Percentiles rank a stretch among this genome's conserved stretches.
Evolutionary conservation across 2,888 invertebrate genomes (phyloP).

Genomic region (Ditylenchus weischeri): DNA sequence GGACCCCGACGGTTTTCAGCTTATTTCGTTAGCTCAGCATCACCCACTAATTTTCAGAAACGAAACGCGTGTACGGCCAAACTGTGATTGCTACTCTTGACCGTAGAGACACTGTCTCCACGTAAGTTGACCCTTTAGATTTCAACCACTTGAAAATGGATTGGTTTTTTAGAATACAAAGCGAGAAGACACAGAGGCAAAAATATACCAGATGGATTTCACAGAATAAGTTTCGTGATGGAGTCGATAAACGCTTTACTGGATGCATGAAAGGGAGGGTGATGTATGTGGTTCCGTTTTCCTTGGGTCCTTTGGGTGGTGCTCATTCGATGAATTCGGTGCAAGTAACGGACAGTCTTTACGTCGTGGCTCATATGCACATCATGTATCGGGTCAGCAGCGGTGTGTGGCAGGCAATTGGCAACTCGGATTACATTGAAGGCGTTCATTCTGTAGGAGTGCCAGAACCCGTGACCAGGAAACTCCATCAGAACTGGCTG

Average conservation of each 20-base stretch:
- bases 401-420: slow-evolving; percentile 60
- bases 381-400: slow-evolving; percentile 90
- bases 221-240: slow-evolving; percentile 75
- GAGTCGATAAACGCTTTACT: slow-evolving; percentile 73
- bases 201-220: slow-evolving; percentile 72
- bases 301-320: slow-evolving; percentile 94
- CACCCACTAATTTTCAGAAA: slow-evolving; percentile 1
- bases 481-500: slow-evolving; percentile 70
- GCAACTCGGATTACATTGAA: slow-evolving; percentile 69
- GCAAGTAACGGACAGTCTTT: slow-evolving; percentile 81
- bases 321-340: slow-evolving; percentile 90
- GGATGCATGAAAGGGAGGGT: slow-evolving; percentile 71
- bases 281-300: slow-evolving; percentile 95
- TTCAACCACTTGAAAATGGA: background rate
- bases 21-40: too few species aligned
- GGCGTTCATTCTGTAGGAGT: slow-evolving; percentile 88
- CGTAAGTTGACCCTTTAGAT: background rate
- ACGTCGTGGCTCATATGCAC: slow-evolving; percentile 93
- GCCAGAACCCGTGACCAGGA: slow-evolving; percentile 68
- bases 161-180: too few species aligned
- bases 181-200: too few species aligned
- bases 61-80: background rate
- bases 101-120: background rate
- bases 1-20: too few species aligned
- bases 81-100: background rate